Conservation (phyloP, 1,140 invertebrate species). For the Manduca sexta region DNA sequence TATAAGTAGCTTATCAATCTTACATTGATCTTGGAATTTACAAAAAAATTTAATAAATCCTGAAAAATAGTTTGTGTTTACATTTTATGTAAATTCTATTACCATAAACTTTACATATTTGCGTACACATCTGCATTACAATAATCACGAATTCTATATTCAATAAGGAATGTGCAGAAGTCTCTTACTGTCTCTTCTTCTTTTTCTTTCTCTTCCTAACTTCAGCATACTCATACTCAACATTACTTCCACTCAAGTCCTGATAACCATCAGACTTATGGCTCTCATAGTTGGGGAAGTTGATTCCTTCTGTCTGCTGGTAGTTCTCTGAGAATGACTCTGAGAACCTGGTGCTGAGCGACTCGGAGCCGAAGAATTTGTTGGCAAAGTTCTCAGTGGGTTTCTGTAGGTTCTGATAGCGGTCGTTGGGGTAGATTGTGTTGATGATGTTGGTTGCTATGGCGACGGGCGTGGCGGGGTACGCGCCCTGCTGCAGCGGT, state of each 20-base stretch:
- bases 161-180: too few species aligned
- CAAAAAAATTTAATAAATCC: too few species aligned
- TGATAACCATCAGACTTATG: conserved; percentile 52
- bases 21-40: too few species aligned
- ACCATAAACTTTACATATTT: too few species aligned
- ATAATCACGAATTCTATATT: too few species aligned
- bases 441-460: conserved; percentile 65
- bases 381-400: conserved; percentile 29
- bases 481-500: conserved; percentile 63
- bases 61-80: too few species aligned
- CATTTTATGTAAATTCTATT: too few species aligned
- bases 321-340: conserved; percentile 59
- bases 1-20: too few species aligned
- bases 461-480: conserved; percentile 48
- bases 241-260: conserved; percentile 51
- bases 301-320: conserved; percentile 51
- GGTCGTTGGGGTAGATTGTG: conserved; percentile 55
- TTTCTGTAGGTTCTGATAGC: conserved; percentile 50
- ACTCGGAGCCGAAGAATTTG: conserved; percentile 59
- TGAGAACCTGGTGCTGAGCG: conserved; percentile 45
- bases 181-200: conserved; percentile 20
- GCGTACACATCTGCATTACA: too few species aligned
- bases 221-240: conserved; percentile 34
- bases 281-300: conserved; percentile 51
- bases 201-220: conserved; percentile 47